Conservation (phyloP, 2,797 vertebrate species). For the Astyanax mexicanus region DNA sequence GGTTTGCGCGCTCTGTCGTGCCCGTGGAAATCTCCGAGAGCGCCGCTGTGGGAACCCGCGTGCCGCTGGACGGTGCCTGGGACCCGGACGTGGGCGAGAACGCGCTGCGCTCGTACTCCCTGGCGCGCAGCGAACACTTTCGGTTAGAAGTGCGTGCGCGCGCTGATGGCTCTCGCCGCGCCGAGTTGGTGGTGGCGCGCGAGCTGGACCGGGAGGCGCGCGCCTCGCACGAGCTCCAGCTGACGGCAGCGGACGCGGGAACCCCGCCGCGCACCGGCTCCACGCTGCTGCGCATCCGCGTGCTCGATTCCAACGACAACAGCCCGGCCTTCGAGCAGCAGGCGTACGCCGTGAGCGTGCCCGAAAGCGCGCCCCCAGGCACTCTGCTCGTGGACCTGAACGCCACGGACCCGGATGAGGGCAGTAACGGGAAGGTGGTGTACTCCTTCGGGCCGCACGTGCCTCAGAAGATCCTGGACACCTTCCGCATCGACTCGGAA, state of each 20-base stretch:
- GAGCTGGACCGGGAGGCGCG: slow-evolving; percentile 92
- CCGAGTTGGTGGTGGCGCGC: slow-evolving; percentile 90
- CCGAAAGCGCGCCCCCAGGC: slow-evolving; percentile 88
- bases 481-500: slow-evolving; percentile 91
- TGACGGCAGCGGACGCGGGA: slow-evolving; percentile 92
- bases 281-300: slow-evolving; percentile 90
- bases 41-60: slow-evolving; percentile 90
- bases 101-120: slow-evolving; percentile 89
- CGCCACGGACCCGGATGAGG: slow-evolving; percentile 96
- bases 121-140: slow-evolving; percentile 92
- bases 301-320: slow-evolving; percentile 98
- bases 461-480: slow-evolving; percentile 90
- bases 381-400: slow-evolving; percentile 93
- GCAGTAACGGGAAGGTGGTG: slow-evolving; percentile 92
- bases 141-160: slow-evolving; percentile 90
- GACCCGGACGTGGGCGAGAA: slow-evolving; percentile 96
- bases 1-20: slow-evolving; percentile 90
- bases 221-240: slow-evolving; percentile 89
- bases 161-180: slow-evolving; percentile 94
- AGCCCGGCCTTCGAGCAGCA: slow-evolving; percentile 91
- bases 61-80: slow-evolving; percentile 91
- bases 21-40: slow-evolving; percentile 97
- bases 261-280: slow-evolving; percentile 90
- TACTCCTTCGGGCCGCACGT: slow-evolving; percentile 96
- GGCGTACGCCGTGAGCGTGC: slow-evolving; percentile 85